Evolutionary conservation across 2,888 invertebrate species (phyloP).

Genomic region (Timandra comae): DNA sequence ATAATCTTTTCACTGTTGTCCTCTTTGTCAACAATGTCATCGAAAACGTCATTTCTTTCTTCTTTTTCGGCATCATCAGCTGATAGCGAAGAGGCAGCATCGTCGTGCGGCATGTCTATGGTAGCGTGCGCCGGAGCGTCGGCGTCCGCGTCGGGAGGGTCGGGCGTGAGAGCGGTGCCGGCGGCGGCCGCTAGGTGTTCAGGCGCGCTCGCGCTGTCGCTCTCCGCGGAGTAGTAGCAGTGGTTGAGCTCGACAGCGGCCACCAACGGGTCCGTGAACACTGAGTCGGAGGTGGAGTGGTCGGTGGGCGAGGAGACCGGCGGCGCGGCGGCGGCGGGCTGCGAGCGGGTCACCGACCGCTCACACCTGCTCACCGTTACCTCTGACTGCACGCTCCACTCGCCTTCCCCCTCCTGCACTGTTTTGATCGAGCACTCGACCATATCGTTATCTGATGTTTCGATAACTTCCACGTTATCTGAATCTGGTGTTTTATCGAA

Average conservation of each 20-base stretch:
- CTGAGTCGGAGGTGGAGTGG: constrained; percentile 83
- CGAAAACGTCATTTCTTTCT: constrained; percentile 56
- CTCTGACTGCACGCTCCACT: constrained; percentile 55
- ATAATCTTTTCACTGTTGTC: constrained; percentile 66
- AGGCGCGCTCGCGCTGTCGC: constrained; percentile 55
- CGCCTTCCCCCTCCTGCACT: constrained; percentile 43
- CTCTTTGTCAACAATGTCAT: constrained; percentile 56
- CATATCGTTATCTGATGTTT: constrained; percentile 67
- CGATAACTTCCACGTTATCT: constrained; percentile 65
- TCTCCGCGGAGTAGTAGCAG: constrained; percentile 79
- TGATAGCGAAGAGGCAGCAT: constrained; percentile 49
- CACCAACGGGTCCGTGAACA: constrained; percentile 84
- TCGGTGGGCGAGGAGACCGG: constrained; percentile 62
- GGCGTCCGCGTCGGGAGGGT: constrained; percentile 30
- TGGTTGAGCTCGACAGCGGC: constrained; percentile 79
- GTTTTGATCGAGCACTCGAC: constrained; percentile 65
- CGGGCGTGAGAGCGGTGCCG: constrained; percentile 47
- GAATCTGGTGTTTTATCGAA: constrained; percentile 69
- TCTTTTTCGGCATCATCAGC: constrained; percentile 51
- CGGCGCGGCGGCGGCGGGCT: constrained; percentile 40
- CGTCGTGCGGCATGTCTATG: constrained; percentile 57
- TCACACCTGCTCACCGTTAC: constrained; percentile 69
- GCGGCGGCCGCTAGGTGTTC: constrained; percentile 55
- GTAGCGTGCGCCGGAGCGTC: constrained; percentile 23
- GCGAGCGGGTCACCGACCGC: constrained; percentile 70